Conservation (phyloP, 2,888 invertebrate genomes). For the Epicampocera succincta region DNA sequence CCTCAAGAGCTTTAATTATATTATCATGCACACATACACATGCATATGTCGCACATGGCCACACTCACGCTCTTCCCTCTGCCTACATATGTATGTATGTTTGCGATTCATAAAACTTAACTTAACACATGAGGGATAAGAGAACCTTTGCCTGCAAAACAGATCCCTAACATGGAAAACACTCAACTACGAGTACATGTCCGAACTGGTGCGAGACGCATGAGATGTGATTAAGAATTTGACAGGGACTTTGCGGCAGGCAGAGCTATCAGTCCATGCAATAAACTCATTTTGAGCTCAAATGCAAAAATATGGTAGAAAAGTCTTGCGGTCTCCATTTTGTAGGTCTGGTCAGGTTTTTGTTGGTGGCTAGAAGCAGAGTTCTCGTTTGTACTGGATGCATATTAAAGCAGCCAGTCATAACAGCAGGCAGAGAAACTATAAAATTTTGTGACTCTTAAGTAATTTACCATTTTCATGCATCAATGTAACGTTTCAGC, state of each 20-base stretch:
- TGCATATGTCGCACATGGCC: background rate
- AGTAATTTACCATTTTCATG: constrained; percentile 4
- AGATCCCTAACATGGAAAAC: constrained; percentile 25
- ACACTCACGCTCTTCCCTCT: no score
- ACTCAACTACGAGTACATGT: background rate
- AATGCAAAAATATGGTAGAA: constrained; percentile 24
- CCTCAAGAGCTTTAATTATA: constrained; percentile 20
- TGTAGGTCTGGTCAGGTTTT: background rate
- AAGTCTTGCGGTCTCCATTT: constrained; percentile 37
- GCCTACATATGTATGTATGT: no score
- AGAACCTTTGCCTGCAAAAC: constrained; percentile 45
- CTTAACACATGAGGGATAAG: background rate
- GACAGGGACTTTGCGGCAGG: constrained; percentile 16
- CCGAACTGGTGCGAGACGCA: constrained; percentile 1
- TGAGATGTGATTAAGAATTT: constrained; percentile 45
- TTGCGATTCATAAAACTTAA: no score
- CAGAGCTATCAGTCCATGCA: background rate
- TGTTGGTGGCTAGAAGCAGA: background rate
- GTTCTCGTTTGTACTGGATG: background rate
- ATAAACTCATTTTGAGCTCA: constrained; percentile 29
- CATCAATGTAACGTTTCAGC: background rate
- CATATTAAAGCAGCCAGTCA: background rate
- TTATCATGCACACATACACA: background rate
- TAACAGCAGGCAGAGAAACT: background rate
- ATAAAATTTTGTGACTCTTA: constrained; percentile 1